phyloP scores from a whole-genome alignment of 2,888 invertebrate genomes.

The Malachius bipustulatus region DNA sequence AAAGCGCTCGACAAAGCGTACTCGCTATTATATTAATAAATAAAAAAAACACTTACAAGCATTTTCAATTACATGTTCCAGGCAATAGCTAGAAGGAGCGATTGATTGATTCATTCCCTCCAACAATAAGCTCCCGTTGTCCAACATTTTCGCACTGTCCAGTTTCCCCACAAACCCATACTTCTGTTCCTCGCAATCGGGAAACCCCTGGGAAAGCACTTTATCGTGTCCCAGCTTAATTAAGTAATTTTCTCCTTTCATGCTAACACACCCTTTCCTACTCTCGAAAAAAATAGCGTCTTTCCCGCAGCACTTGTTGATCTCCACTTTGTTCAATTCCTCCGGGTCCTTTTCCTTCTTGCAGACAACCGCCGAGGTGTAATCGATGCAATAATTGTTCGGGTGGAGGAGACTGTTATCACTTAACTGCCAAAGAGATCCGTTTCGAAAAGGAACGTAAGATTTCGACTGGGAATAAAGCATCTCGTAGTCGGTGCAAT shows the following conservation, averaged over 20 bases:
- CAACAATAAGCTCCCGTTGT: conserved; percentile 44
- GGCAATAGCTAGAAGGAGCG: conserved; percentile 36
- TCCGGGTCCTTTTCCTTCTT: conserved; percentile 28
- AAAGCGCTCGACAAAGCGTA: no score
- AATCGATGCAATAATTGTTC: conserved; percentile 56
- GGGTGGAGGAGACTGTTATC: conserved; percentile 40
- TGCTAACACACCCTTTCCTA: conserved; percentile 38
- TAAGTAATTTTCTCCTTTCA: conserved; percentile 28
- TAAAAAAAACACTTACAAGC: conserved; percentile 35
- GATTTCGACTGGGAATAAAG: conserved; percentile 25
- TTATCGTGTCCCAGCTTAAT: conserved; percentile 29
- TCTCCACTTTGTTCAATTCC: conserved; percentile 27
- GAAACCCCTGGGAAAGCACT: conserved; percentile 29
- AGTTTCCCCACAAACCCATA: conserved; percentile 44
- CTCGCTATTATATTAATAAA: no score
- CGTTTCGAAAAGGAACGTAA: conserved; percentile 47
- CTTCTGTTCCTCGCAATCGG: conserved; percentile 33
- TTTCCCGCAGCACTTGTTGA: conserved; percentile 61
- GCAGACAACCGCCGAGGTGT: conserved; percentile 53
- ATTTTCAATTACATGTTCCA: conserved; percentile 38
- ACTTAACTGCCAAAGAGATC: conserved; percentile 47
- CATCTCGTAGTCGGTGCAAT: conserved; percentile 26
- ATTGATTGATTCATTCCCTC: conserved; percentile 35
- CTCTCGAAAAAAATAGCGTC: conserved; percentile 49
- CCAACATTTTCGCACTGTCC: not conserved